A percentile compares a stretch with the other conserved stretches of the same genome.
Conservation (phyloP, 2,888 invertebrate genomes). For the Ormia ochracea region DNA sequence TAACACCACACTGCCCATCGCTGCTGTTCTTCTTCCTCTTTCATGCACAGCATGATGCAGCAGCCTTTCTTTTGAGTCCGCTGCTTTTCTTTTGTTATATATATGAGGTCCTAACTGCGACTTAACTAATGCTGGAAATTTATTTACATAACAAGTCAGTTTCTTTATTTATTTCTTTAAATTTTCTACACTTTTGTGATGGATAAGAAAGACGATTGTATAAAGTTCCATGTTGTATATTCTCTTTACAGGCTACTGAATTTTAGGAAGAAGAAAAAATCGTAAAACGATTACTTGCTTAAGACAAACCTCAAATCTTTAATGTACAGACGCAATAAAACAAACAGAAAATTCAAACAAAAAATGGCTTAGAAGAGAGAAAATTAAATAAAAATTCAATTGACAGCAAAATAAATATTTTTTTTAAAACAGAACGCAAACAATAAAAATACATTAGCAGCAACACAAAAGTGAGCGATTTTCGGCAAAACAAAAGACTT, state of each 20-base stretch:
- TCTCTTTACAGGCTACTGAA: constrained; percentile 46
- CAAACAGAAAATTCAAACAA: not conserved
- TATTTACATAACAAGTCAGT: not conserved
- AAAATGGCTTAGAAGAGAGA: not conserved
- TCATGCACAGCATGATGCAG: constrained; percentile 24
- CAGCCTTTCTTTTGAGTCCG: not conserved
- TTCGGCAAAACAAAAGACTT: constrained; percentile 35
- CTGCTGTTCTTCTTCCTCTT: not conserved
- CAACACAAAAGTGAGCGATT: not conserved
- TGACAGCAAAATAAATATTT: constrained; percentile 3
- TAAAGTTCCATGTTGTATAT: constrained; percentile 22
- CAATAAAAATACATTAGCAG: not conserved
- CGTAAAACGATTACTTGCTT: constrained; percentile 21
- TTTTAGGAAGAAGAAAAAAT: not conserved
- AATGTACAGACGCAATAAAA: not conserved
- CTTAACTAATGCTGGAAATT: not conserved
- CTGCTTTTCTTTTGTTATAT: not conserved
- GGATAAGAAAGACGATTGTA: not conserved
- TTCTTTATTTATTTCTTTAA: not conserved
- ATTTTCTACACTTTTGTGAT: not conserved
- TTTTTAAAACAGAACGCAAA: not conserved
- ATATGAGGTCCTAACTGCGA: not conserved
- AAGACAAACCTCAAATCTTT: not conserved
- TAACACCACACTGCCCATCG: not conserved
- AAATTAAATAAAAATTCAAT: not conserved